Evolutionary conservation across 2,113 vertebrate species (phyloP).

Genomic region (Podarcis raffonei): DNA sequence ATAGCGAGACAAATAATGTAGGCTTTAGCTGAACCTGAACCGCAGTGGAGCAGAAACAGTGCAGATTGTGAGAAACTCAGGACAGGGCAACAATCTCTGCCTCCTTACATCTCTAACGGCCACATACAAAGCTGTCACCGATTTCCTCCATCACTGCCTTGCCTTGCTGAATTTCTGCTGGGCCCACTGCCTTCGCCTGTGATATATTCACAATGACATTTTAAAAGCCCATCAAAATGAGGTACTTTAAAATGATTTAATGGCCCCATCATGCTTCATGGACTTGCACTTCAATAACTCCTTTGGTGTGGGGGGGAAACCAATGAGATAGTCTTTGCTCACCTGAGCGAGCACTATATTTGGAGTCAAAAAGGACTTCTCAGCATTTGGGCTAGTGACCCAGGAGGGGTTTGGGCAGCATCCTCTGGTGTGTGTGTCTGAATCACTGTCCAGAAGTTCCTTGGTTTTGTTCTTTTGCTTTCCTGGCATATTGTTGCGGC

Average conservation of each 20-base stretch:
- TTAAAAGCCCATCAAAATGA: background rate
- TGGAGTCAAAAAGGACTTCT: background rate
- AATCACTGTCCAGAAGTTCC: background rate
- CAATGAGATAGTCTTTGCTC: background rate
- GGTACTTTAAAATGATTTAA: background rate
- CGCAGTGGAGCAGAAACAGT: too few relatives aligned
- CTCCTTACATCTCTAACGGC: conserved; percentile 26
- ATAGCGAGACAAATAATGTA: too few relatives aligned
- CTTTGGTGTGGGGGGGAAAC: background rate
- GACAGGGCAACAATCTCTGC: conserved; percentile 36
- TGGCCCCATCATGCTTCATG: background rate
- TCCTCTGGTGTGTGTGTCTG: background rate
- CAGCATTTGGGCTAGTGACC: background rate
- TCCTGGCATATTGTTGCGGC: background rate
- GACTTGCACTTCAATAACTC: background rate
- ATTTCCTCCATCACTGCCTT: conserved; percentile 36
- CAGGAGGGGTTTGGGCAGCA: background rate
- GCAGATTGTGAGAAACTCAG: too few relatives aligned
- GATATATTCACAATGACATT: conserved; percentile 11
- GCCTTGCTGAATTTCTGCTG: conserved; percentile 45
- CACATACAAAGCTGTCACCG: conserved; percentile 20
- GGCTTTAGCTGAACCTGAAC: too few relatives aligned
- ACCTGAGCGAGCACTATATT: background rate
- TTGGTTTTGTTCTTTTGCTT: background rate
- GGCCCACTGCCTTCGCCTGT: conserved; percentile 29